phyloP scores from a whole-genome alignment of 2,113 vertebrate species.

The Collichthys lucidus region DNA sequence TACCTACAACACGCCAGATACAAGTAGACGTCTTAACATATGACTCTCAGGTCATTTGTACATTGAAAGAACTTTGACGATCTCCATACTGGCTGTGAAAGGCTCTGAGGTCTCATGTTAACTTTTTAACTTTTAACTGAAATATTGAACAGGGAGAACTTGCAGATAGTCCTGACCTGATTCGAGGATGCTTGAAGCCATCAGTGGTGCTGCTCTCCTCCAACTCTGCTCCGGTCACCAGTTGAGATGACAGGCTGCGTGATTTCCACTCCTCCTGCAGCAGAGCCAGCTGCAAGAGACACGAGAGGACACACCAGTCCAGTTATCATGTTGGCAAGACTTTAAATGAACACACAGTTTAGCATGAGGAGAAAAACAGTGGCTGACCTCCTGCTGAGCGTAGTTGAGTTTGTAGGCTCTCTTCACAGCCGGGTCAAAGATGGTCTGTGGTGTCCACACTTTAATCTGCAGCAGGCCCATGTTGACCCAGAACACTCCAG shows the following conservation, averaged over 20 bases:
- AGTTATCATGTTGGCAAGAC: too few relatives aligned
- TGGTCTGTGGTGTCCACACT: constrained; percentile 92
- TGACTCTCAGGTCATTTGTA: background rate
- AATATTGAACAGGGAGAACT: too few relatives aligned
- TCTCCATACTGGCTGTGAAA: background rate
- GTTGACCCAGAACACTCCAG: constrained; percentile 93
- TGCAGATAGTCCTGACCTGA: constrained; percentile 81
- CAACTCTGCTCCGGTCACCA: constrained; percentile 90
- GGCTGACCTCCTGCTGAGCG: constrained; percentile 90
- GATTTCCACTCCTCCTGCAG: constrained; percentile 93
- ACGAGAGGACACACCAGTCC: background rate
- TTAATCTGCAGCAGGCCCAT: constrained; percentile 94
- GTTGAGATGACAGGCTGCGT: constrained; percentile 87
- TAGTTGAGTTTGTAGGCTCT: constrained; percentile 94
- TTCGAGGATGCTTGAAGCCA: constrained; percentile 89
- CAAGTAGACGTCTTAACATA: background rate
- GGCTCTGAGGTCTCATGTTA: background rate
- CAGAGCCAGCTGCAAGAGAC: constrained; percentile 85
- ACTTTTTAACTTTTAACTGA: too few relatives aligned
- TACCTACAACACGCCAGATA: constrained; percentile 77
- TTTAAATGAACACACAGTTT: too few relatives aligned
- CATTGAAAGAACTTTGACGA: background rate
- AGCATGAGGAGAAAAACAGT: background rate
- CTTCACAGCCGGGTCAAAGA: constrained; percentile 95
- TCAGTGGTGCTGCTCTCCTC: constrained; percentile 86